A percentile compares a stretch with the other conserved stretches of the same genome.
Conservation (phyloP, 2,113 vertebrate genomes). For the Phalacrocorax pelagicus region DNA sequence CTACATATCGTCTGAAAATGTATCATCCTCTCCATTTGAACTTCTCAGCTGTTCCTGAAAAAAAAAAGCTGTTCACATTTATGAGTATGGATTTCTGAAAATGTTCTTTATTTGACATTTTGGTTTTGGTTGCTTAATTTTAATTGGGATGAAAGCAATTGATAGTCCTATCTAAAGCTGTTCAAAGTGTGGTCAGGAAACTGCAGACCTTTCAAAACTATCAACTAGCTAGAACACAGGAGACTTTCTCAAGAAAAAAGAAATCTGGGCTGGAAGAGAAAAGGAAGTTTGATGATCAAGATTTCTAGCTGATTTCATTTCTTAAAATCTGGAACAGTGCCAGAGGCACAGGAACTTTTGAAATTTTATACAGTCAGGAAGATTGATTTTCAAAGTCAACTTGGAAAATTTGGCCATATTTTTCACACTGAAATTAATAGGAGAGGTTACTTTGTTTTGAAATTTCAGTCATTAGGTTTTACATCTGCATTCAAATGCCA, state of each 20-base stretch:
- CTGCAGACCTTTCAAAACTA: neutral
- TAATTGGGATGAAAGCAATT: neutral
- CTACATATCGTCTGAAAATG: neutral
- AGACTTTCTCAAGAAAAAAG: neutral
- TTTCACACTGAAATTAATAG: neutral
- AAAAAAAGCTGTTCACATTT: neutral
- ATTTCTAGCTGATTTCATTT: neutral
- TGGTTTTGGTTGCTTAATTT: neutral
- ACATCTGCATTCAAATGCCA: neutral
- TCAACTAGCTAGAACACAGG: neutral
- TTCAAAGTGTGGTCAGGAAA: neutral
- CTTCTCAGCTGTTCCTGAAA: neutral
- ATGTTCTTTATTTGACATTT: neutral
- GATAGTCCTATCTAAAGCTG: neutral
- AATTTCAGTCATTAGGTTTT: neutral
- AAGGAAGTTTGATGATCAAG: neutral
- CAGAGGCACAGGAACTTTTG: neutral
- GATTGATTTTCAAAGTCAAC: neutral
- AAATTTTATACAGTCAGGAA: neutral
- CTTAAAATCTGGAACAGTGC: neutral
- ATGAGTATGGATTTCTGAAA: neutral
- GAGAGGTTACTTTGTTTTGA: neutral
- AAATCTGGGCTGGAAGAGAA: neutral
- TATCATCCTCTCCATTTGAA: neutral
- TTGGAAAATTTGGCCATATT: neutral